Percentiles rank a stretch among this genome's conserved stretches.
Evolutionary conservation across 1,140 invertebrate genomes (phyloP).

Genomic region (Trichonephila clavata): DNA sequence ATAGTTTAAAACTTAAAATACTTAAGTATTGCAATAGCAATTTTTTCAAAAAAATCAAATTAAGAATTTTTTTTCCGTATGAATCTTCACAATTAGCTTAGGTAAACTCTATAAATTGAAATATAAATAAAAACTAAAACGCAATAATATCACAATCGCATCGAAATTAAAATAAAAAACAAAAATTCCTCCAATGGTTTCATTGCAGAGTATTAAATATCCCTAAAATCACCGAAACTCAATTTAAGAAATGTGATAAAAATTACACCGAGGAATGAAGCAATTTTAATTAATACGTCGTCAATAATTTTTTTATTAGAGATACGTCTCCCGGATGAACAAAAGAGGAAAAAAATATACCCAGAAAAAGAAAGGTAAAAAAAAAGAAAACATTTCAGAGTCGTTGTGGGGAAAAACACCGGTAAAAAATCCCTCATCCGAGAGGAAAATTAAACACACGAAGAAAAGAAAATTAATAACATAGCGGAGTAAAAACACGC

Average conservation of each 20-base stretch:
- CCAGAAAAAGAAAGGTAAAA: slow-evolving; percentile 34
- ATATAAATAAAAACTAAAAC: no score
- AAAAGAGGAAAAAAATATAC: slow-evolving; percentile 19
- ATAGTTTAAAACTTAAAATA: no score
- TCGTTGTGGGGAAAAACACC: slow-evolving; percentile 34
- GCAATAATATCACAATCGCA: no score
- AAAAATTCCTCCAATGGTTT: no score
- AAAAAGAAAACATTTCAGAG: not conserved
- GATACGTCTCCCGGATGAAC: slow-evolving; percentile 7
- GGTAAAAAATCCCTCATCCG: slow-evolving; percentile 45
- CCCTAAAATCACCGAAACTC: not conserved
- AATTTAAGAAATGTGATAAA: not conserved
- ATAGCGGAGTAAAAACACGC: slow-evolving; percentile 36
- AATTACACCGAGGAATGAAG: not conserved
- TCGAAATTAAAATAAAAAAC: no score
- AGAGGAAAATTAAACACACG: slow-evolving; percentile 49
- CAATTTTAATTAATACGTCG: slow-evolving; percentile 59
- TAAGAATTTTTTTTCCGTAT: no score
- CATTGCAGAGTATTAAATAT: no score
- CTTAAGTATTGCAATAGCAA: no score
- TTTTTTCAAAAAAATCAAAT: no score
- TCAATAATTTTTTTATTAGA: slow-evolving; percentile 43
- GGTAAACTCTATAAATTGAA: no score
- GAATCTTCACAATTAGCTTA: no score
- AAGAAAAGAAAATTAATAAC: slow-evolving; percentile 71